Evolutionary conservation across 2,888 invertebrate genomes (phyloP).

Genomic region (Tillus elongatus): DNA sequence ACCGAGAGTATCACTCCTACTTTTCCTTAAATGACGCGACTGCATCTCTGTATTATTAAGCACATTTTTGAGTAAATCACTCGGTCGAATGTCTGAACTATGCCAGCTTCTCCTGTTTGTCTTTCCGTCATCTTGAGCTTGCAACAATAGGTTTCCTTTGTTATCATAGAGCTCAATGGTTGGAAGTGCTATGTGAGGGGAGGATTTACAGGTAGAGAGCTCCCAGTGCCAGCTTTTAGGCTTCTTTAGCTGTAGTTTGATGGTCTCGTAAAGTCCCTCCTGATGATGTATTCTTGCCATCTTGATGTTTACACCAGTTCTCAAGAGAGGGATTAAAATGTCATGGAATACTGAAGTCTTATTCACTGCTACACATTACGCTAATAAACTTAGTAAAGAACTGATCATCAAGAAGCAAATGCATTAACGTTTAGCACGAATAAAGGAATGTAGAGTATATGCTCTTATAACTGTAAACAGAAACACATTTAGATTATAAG

Average conservation of each 20-base stretch:
- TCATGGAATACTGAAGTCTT: no score
- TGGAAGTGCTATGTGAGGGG: conserved; percentile 51
- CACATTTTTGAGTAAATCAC: conserved; percentile 15
- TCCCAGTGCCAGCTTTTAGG: conserved; percentile 56
- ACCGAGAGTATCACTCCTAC: conserved; percentile 25
- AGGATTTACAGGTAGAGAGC: conserved; percentile 53
- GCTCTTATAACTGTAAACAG: no score
- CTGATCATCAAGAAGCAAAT: no score
- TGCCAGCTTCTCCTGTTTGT: conserved; percentile 39
- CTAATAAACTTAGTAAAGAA: no score
- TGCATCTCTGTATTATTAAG: conserved; percentile 16
- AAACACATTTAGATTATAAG: no score
- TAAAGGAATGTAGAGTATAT: no score
- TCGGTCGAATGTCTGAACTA: conserved; percentile 18
- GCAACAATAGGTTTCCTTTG: conserved; percentile 52
- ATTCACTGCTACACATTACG: no score
- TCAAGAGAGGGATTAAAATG: no score
- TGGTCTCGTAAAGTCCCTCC: conserved; percentile 41
- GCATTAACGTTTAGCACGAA: no score
- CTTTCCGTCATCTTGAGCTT: conserved; percentile 51
- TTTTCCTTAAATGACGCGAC: conserved; percentile 21
- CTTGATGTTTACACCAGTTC: no score
- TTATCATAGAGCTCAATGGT: conserved; percentile 55
- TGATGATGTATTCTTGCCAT: conserved; percentile 14
- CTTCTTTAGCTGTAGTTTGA: conserved; percentile 53